Evolutionary conservation across 2,888 invertebrate species (phyloP), one percentile per base, ranked within the genome.

Genomic region (Parascotia fuliginaria): DNA sequence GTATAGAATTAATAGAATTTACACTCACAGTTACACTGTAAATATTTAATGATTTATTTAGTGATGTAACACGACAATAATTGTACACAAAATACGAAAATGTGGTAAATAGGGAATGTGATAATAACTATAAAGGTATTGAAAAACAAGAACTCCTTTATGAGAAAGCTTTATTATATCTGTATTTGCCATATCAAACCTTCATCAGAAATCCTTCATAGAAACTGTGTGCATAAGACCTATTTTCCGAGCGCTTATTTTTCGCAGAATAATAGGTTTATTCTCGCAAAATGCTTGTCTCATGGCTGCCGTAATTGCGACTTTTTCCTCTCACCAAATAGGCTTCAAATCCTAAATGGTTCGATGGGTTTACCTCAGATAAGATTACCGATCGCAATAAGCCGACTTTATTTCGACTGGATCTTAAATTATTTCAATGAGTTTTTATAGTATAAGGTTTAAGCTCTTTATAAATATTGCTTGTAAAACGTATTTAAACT

Each of bases 331-430:
- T 16, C 45, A 33, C 52, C 48, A 52, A 66, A 66, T 50, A 62
- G 56, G 67, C 54, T 66, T 66, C 11, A 53, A 66, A 66, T 59
- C 54, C 54, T 62, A 65, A 65, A 54, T 46, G 45, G 49, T 48
- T 32, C 42, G 54, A 61, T 52, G 54, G 66, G 55, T 45, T 56
- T 53, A 33, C 41, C 43, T 41, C 52, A 54, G 56, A 70, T 55
- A 57, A 60, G 60, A 62, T 66, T 70, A 56, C 52, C 48, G 50
- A 48, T 55, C 33, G 43, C 53, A 59, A 65, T 66, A 62, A 62
- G 54, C 52, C 43, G 49, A 50, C 54, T 63, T 55, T 46, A 51
- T 50, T 45, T 15, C 34, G 28, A 55, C 42, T 65, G 50, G 42
- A 63, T 57, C 32, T 63, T 61, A 53, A 50, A 51, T 54, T 40